phyloP scores from a whole-genome alignment of 2,113 vertebrate genomes.

The Marcusenius ussheri region DNA sequence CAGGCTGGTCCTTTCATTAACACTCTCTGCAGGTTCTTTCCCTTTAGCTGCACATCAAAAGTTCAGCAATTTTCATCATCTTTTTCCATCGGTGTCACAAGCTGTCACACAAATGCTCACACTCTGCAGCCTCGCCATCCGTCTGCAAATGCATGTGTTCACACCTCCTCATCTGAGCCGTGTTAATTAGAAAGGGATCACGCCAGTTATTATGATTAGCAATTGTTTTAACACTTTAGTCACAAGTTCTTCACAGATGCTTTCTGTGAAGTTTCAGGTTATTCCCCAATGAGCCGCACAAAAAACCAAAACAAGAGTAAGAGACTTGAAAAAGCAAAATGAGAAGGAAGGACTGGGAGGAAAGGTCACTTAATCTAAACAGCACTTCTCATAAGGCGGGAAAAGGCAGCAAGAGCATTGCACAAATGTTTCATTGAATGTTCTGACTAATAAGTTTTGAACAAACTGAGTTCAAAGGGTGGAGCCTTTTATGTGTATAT shows the following conservation, averaged over 20 bases:
- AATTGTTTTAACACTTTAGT: neutral
- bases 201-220: neutral
- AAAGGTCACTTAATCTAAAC: neutral
- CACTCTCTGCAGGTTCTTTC: neutral
- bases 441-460: neutral
- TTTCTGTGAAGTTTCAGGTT: neutral
- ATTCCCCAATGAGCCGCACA: neutral
- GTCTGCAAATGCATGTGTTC: neutral
- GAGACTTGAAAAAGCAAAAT: neutral
- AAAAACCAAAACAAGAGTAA: neutral
- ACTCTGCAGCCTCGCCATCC: neutral
- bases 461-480: neutral
- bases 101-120: neutral
- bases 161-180: neutral
- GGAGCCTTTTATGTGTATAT: conserved; percentile 40
- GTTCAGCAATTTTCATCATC: neutral
- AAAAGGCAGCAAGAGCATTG: neutral
- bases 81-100: neutral
- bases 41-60: neutral
- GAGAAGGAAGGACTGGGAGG: neutral
- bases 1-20: conserved; percentile 7
- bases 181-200: conserved; percentile 12
- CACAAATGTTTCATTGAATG: neutral
- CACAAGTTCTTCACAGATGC: neutral
- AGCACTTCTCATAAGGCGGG: neutral